Evolutionary conservation across 1,140 invertebrate species (phyloP).

Genomic region (Zaprionus kolodkinae): DNA sequence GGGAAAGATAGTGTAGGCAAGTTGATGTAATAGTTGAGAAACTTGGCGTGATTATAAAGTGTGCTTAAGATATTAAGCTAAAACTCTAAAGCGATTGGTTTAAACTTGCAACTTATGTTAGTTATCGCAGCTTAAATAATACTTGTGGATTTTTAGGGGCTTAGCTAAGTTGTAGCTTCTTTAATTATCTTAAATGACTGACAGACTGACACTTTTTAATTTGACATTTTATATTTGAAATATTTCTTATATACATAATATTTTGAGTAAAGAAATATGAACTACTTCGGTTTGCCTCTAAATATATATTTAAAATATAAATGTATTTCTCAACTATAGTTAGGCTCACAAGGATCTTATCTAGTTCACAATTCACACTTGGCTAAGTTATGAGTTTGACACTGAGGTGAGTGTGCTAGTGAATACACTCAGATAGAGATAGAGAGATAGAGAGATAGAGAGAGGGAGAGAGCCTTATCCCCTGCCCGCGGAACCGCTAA

Average conservation of each 20-base stretch:
- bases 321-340: background rate
- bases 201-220: too few species aligned
- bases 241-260: too few species aligned
- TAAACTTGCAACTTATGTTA: background rate
- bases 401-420: background rate
- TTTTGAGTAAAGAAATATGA: too few species aligned
- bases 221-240: too few species aligned
- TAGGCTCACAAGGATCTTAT: background rate
- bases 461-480: background rate
- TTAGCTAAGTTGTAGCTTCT: too few species aligned
- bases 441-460: too few species aligned
- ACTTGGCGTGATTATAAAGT: background rate
- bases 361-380: background rate
- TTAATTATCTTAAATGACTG: too few species aligned
- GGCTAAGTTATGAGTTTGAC: background rate
- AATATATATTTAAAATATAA: too few species aligned
- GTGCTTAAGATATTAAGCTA: background rate
- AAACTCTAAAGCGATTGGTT: background rate
- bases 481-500: conserved; percentile 4
- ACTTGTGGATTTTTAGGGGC: background rate
- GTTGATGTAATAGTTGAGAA: background rate
- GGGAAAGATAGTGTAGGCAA: background rate
- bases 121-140: background rate
- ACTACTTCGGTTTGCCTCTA: too few species aligned
- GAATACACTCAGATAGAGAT: background rate